Conservation (phyloP, 2,113 vertebrate genomes). For the Xiphorhynchus elegans region DNA sequence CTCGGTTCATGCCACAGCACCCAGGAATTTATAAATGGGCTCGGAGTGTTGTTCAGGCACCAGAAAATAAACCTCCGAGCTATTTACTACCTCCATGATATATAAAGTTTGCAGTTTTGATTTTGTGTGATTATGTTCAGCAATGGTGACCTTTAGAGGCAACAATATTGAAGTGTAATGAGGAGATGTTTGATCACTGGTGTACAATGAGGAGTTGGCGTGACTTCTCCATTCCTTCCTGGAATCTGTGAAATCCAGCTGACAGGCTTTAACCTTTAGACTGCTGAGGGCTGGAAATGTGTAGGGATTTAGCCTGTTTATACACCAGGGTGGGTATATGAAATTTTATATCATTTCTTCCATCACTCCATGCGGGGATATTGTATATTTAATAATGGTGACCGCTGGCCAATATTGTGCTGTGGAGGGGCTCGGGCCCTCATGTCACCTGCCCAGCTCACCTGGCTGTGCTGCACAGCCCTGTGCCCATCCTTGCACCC, state of each 20-base stretch:
- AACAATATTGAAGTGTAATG: conserved; percentile 99
- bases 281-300: conserved; percentile 76
- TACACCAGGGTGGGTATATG: conserved; percentile 75
- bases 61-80: conserved; percentile 92
- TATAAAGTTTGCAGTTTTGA: conserved; percentile 99
- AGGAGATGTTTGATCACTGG: conserved; percentile 95
- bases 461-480: neutral
- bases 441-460: fast-evolving
- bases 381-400: conserved; percentile 57
- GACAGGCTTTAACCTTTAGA: conserved; percentile 85
- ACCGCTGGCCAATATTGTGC: neutral
- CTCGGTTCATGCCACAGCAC: conserved; percentile 72
- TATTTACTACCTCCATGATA: conserved; percentile 98
- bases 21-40: conserved; percentile 86
- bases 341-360: conserved; percentile 73
- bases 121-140: conserved; percentile 99
- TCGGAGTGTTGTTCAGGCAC: conserved; percentile 85
- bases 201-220: conserved; percentile 88
- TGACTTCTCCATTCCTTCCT: conserved; percentile 77
- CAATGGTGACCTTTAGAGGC: conserved; percentile 99
- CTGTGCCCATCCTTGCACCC: neutral
- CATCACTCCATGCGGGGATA: conserved; percentile 15
- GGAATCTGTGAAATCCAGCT: conserved; percentile 81
- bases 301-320: conserved; percentile 80
- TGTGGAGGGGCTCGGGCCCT: fast-evolving